Evolutionary conservation across 2,888 invertebrate species (phyloP).

Genomic region (Liposcelis brunnea): DNA sequence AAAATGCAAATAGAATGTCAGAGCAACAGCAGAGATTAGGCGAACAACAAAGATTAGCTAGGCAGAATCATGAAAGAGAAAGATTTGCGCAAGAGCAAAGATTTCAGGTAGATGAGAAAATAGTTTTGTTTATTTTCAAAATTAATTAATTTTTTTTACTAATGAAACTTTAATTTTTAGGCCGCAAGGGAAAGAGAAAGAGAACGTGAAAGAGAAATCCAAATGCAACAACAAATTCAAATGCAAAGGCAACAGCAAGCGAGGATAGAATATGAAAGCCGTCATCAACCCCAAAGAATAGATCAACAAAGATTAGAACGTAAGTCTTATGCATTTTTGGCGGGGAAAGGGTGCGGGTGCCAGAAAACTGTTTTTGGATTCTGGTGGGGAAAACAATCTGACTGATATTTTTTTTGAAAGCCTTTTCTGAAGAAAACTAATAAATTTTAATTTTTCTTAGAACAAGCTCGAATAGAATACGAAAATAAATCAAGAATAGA

Average conservation of each 20-base stretch:
- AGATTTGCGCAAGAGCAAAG: slow-evolving; percentile 16
- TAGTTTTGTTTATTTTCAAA: slow-evolving; percentile 22
- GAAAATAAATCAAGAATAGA: not conserved
- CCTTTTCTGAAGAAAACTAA: no score
- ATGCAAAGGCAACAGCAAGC: slow-evolving; percentile 17
- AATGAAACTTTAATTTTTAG: no score
- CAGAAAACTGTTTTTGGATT: no score
- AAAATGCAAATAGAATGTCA: slow-evolving; percentile 15
- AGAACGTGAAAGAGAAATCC: slow-evolving; percentile 24
- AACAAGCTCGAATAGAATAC: slow-evolving; percentile 3
- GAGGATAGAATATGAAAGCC: slow-evolving; percentile 15
- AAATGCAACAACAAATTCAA: slow-evolving; percentile 16
- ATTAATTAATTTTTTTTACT: no score
- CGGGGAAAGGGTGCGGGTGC: no score
- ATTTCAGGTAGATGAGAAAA: slow-evolving; percentile 22
- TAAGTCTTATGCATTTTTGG: not conserved
- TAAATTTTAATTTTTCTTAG: not conserved
- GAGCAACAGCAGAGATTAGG: slow-evolving; percentile 17
- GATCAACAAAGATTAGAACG: slow-evolving; percentile 13
- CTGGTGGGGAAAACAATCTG: no score
- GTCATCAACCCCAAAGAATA: slow-evolving; percentile 14
- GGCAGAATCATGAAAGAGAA: slow-evolving; percentile 24
- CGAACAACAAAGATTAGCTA: slow-evolving; percentile 24
- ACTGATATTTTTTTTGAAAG: no score
- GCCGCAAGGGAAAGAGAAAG: no score